Percentiles rank a stretch among this genome's conserved stretches.
phyloP scores from a whole-genome alignment of 2,113 vertebrate species.

The Poeciliopsis retropinna region DNA sequence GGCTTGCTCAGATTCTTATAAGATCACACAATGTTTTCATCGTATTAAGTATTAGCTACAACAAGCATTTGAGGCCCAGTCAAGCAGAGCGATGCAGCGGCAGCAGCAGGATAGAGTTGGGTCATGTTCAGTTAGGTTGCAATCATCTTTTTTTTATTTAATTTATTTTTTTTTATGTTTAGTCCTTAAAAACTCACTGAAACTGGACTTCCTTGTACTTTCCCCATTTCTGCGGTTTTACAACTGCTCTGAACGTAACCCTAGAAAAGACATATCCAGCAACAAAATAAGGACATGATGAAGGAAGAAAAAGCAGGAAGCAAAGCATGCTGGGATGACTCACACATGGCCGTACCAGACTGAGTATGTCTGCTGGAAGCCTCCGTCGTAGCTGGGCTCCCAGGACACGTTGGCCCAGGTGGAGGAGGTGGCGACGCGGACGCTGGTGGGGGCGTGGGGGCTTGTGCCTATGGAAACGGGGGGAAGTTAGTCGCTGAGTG shows the following conservation, averaged over 20 bases:
- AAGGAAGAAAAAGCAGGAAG: slow-evolving; percentile 87
- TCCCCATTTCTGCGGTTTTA: slow-evolving; percentile 50
- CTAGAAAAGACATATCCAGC: slow-evolving; percentile 58
- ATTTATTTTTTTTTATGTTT: too few species aligned
- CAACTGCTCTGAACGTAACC: slow-evolving; percentile 73
- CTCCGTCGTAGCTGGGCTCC: slow-evolving; percentile 95
- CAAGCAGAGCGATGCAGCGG: slow-evolving; percentile 41
- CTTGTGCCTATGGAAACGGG: slow-evolving; percentile 88
- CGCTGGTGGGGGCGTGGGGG: slow-evolving; percentile 90
- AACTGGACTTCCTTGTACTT: slow-evolving; percentile 42
- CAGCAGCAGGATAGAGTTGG: slow-evolving; percentile 50
- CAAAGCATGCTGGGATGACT: slow-evolving; percentile 99
- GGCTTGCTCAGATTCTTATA: not conserved
- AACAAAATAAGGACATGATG: slow-evolving; percentile 50
- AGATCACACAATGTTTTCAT: too few species aligned
- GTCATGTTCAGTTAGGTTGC: slow-evolving; percentile 67
- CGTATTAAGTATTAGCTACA: not conserved
- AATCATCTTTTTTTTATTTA: not conserved
- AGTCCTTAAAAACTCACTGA: slow-evolving; percentile 54
- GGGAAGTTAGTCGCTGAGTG: slow-evolving; percentile 15
- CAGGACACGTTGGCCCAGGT: slow-evolving; percentile 96
- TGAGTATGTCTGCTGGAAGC: slow-evolving; percentile 99
- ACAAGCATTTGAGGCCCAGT: slow-evolving; percentile 19
- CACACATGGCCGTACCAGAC: slow-evolving; percentile 99
- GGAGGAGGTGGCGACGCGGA: slow-evolving; percentile 89